These are phyloP conservation scores for Anthopleura sola DNA, from an alignment of 64 coral and sea anemone genomes.

Conservation along the genomic window DNA sequence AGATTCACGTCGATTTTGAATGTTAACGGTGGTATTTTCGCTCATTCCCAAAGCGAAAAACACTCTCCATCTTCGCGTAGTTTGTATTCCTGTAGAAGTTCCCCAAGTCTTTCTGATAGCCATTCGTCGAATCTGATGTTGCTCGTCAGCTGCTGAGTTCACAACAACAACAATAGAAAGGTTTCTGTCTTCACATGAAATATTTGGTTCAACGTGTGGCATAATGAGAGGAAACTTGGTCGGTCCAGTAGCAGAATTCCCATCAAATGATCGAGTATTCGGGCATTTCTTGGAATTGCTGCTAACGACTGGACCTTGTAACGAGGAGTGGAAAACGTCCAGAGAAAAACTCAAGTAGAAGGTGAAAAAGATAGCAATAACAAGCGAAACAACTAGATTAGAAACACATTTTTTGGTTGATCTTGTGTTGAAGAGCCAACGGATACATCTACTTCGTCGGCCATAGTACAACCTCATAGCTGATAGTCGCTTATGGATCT, in stretches of 20 bases:
- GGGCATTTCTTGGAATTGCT: background rate
- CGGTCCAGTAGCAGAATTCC: background rate
- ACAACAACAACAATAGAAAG: background rate
- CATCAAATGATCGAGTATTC: background rate
- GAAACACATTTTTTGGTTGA: too few species aligned
- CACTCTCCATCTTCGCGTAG: conserved; percentile 2
- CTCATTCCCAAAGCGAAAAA: conserved; percentile 9
- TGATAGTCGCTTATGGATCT: too few species aligned
- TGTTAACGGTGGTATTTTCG: background rate
- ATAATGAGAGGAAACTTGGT: background rate
- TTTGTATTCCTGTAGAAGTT: background rate
- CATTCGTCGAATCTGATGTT: background rate
- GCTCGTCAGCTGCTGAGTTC: background rate
- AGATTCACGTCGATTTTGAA: background rate
- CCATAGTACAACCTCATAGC: too few species aligned
- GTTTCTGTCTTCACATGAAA: conserved; percentile 13
- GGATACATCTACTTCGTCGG: too few species aligned
- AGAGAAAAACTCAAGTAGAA: background rate
- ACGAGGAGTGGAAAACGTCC: background rate
- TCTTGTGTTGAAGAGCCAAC: too few species aligned
- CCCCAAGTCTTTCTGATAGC: conserved; percentile 21
- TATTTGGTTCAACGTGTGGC: conserved; percentile 1
- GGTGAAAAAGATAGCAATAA: too few species aligned
- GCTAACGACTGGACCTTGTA: background rate
- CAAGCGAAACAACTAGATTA: too few species aligned